A percentile compares a stretch with the other conserved stretches of the same genome.
These are phyloP conservation scores for Meloe dianella DNA, from an alignment of 2,888 invertebrate species.

Conservation along the genomic window DNA sequence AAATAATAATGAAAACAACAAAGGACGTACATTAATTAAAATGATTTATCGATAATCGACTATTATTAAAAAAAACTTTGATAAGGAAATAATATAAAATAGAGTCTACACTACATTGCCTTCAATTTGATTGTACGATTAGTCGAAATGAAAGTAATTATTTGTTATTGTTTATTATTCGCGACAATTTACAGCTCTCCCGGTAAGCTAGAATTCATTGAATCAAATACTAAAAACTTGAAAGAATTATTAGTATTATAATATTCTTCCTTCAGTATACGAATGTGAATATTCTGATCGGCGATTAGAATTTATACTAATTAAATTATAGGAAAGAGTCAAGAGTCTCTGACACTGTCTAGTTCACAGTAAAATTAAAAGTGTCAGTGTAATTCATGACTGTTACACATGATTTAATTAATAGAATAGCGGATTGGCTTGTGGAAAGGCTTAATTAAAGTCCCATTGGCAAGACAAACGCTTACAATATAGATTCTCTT, in stretches of 20 bases:
- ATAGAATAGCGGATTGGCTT: no score
- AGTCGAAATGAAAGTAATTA: constrained; percentile 19
- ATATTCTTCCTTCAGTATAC: no score
- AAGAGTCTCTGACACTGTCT: no score
- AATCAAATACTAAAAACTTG: no score
- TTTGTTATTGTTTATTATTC: constrained; percentile 5
- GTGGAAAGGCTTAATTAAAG: no score
- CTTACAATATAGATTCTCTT: background rate
- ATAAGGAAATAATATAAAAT: background rate
- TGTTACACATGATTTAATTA: no score
- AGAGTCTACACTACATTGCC: background rate
- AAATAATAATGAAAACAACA: background rate
- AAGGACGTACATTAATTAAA: background rate
- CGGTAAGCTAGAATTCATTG: constrained; percentile 17
- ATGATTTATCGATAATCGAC: background rate
- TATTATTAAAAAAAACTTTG: background rate
- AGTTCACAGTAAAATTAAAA: no score
- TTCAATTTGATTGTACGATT: background rate
- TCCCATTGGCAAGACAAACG: background rate
- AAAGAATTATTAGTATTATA: background rate
- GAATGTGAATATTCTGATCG: no score
- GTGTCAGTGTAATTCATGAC: no score
- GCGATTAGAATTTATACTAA: no score
- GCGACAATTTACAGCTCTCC: constrained; percentile 15
- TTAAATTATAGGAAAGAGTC: no score